Base-by-base conservation (phyloP, 2,797 vertebrate species). In the Gallinago nigripennis region DNA sequence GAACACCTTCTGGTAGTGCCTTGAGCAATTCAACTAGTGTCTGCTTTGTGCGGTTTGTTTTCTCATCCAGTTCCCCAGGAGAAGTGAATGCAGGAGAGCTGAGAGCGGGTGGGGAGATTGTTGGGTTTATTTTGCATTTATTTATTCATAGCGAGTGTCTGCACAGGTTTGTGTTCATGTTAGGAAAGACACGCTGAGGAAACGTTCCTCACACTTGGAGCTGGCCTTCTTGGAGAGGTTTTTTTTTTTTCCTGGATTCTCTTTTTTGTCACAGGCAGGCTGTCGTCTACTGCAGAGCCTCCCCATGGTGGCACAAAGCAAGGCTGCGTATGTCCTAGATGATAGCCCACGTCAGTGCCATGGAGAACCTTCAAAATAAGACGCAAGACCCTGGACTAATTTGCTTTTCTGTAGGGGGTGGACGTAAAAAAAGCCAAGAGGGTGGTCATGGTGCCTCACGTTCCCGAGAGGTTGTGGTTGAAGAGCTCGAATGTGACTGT, bases 1-100 rank as follows among this genome's bases (percentile, higher is more conserved):
- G 60, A 84, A 53, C 91, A 70, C 60, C 89, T 92, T 48, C 94
- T 92, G 89, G 89, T 89, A 24, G 51, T 85, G 92, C 94, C 94
- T 63, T 89, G 35, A 85, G 95, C 95, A 77, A 72, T 70, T 93
- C 81, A 87, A 21, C 63, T 90, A 35, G 33, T 85, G 84, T 6
- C 75, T 92, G 58, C 75, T 80, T 50, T 76, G 5, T 48, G 37
- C 30, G 53, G 50, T 50, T 69, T 88, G 37, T 88, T 87, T 77
- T 75, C 64, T 66, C 71, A 76, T 41, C 43, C 51, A 12, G 0
- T 80, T 89, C 28, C 71, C 51, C 8, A 2, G 46, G 70, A 90
- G 68, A 82, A 87, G 75, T 7, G n/a, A 82, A 93, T 45, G 81
- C 57, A 54, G 70, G 31, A 78, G 75, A 54, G 33, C 1, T 57